Conservation (phyloP, 2,888 invertebrate genomes). For the Ophion ventricosus region DNA sequence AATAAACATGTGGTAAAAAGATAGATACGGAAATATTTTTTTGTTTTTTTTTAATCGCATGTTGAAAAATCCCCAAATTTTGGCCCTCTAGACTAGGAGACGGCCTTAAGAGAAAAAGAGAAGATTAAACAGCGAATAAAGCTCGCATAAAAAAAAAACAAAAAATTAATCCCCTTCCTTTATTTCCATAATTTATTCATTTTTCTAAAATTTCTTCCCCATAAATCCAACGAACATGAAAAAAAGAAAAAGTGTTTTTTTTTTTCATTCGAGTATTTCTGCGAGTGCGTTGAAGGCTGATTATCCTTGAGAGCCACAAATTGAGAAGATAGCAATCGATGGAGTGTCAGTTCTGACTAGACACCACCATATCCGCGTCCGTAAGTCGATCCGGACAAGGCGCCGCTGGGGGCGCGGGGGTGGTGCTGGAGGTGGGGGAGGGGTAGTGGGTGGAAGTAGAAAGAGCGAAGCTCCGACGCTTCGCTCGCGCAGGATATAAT, state of each 20-base stretch:
- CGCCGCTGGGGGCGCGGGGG: neutral
- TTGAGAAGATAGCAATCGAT: neutral
- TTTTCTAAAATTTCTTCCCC: neutral
- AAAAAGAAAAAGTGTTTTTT: neutral
- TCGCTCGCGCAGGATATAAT: constrained; percentile 33
- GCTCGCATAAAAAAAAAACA: too few relatives aligned
- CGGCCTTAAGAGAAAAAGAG: neutral
- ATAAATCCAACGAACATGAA: neutral
- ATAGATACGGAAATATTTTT: too few relatives aligned
- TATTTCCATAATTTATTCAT: neutral
- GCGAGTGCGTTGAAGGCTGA: neutral
- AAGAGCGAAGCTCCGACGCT: constrained; percentile 23
- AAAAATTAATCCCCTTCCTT: neutral
- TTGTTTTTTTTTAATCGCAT: too few relatives aligned
- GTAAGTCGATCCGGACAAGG: constrained; percentile 1
- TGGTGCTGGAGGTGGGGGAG: neutral
- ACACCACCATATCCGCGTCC: neutral
- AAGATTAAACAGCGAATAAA: neutral
- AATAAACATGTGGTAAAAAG: too few relatives aligned
- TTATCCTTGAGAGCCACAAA: neutral
- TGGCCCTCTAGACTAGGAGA: too few relatives aligned
- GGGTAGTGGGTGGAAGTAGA: neutral
- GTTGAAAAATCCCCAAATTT: too few relatives aligned
- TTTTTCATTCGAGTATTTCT: neutral
- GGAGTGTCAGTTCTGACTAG: neutral